Conservation (phyloP, 1,140 invertebrate species). For the Homalodisca vitripennis region DNA sequence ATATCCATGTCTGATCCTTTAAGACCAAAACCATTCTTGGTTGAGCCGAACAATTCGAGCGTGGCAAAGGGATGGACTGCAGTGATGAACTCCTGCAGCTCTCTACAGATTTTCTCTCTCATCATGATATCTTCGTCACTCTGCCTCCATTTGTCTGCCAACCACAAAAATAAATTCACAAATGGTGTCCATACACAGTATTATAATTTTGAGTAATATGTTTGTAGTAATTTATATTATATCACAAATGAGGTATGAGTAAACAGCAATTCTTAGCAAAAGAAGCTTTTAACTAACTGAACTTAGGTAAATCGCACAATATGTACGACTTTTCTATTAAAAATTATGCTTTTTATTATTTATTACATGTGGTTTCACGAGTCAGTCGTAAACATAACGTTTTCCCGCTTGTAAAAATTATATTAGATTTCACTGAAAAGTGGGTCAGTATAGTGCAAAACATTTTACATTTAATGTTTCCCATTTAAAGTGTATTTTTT, state of each 20-base stretch:
- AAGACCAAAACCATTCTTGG: conserved; percentile 63
- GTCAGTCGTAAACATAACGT: too few relatives aligned
- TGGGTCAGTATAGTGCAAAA: not conserved
- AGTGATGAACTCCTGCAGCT: conserved; percentile 44
- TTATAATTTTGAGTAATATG: not conserved
- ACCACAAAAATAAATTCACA: conserved; percentile 22
- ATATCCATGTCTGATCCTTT: conserved; percentile 60
- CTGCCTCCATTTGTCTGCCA: conserved; percentile 47
- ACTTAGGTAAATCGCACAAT: not conserved
- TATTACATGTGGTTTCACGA: too few relatives aligned
- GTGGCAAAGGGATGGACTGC: conserved; percentile 47
- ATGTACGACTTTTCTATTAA: not conserved
- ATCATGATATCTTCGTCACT: conserved; percentile 45
- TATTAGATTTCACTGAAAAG: not conserved
- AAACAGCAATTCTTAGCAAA: not conserved
- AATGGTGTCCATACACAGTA: conserved; percentile 10
- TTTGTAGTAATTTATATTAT: not conserved
- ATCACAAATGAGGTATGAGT: not conserved
- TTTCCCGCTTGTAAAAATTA: not conserved
- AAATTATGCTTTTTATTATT: too few relatives aligned
- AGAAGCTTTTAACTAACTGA: not conserved
- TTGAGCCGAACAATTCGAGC: conserved; percentile 60
- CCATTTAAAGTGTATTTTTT: too few relatives aligned
- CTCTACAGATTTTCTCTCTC: conserved; percentile 47
- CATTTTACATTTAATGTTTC: too few relatives aligned